phyloP scores from a whole-genome alignment of 2,113 vertebrate species.

The Bolborhynchus lineola region DNA sequence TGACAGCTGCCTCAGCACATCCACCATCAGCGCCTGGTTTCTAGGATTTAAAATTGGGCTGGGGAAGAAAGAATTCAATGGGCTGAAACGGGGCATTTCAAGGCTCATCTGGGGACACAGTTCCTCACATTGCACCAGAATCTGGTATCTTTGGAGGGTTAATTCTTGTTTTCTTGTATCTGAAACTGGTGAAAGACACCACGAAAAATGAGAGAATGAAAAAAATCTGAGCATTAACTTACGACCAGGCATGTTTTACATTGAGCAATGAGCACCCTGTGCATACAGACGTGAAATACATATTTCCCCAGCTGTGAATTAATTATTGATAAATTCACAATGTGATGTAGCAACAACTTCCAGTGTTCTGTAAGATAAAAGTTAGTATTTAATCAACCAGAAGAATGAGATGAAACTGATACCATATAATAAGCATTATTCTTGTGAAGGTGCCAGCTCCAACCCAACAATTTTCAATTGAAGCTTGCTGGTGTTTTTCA shows the following conservation, averaged over 20 bases:
- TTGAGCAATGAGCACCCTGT: constrained; percentile 10
- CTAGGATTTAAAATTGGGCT: constrained; percentile 3
- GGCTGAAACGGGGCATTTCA: neutral
- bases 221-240: neutral
- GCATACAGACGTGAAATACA: neutral
- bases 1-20: constrained; percentile 18
- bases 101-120: neutral
- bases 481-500: neutral
- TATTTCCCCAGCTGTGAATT: neutral
- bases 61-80: neutral
- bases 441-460: constrained; percentile 10
- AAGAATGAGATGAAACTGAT: neutral
- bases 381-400: neutral
- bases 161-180: neutral
- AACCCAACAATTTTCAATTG: neutral
- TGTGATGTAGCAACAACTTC: constrained; percentile 19
- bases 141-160: neutral
- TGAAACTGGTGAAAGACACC: neutral
- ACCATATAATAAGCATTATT: neutral
- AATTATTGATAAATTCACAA: constrained; percentile 38
- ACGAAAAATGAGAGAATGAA: neutral
- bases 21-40: neutral
- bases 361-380: constrained; percentile 29
- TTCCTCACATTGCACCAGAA: neutral
- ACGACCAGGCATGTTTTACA: neutral